A percentile compares a stretch with the other conserved stretches of the same genome.
These are phyloP conservation scores for Natrix natrix DNA, from an alignment of 2,797 vertebrate species.

Conservation along the genomic window DNA sequence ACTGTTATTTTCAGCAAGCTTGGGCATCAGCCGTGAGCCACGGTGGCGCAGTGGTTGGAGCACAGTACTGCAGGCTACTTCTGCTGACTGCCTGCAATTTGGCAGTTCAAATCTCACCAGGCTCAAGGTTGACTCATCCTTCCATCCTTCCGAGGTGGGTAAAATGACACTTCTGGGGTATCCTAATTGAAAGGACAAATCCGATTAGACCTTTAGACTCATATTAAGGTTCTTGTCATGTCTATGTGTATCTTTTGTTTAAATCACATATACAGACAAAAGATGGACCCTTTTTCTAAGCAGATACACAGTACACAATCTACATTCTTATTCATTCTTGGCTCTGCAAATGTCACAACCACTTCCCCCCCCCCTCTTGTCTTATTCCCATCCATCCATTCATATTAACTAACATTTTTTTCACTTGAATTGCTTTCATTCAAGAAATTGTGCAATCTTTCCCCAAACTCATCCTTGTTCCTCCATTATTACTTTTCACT, in stretches of 20 bases:
- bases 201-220: neutral
- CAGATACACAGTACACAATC: neutral
- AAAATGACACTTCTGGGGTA: too few species aligned
- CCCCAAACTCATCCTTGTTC: neutral
- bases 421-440: neutral
- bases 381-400: neutral
- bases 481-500: neutral
- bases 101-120: too few species aligned
- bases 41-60: too few species aligned
- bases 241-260: neutral
- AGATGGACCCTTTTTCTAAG: neutral
- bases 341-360: neutral
- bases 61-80: too few species aligned
- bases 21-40: neutral
- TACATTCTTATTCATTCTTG: neutral
- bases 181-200: neutral
- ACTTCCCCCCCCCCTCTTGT: neutral
- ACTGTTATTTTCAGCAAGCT: neutral
- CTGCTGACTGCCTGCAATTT: too few species aligned
- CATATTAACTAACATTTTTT: neutral
- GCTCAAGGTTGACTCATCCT: too few species aligned
- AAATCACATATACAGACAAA: neutral
- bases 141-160: too few species aligned
- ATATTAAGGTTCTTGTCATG: neutral
- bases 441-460: neutral